Base-by-base conservation (phyloP, 2,888 invertebrate species). In the Prionchulus punctatus region DNA sequence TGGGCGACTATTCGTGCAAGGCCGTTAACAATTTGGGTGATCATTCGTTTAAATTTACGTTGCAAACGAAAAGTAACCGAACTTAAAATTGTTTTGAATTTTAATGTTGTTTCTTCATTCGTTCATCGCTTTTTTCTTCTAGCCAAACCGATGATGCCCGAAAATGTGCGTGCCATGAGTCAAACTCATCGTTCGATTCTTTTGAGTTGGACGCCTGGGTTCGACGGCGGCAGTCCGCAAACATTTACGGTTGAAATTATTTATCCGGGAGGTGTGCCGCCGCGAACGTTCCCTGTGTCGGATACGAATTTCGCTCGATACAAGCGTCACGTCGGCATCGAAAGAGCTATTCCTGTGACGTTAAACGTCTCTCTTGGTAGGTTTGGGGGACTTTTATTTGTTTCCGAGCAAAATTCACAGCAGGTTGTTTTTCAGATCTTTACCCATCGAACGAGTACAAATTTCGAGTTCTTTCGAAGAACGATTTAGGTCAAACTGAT, bases 1-100 rank as follows among this genome's bases (percentile, higher is more conserved):
- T 83, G 73, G 91, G 89, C 53, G 81, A 82, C 66, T 92, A 91
- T 73, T 80, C 81, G 28, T 91, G 90, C 68, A 77, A 81, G 59
- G 79, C 90, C 50, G 79, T 80, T 62, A 92, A 92, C 70, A 79
- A 79, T 30, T 83, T 88, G 30, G 88, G 86, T 2, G 63, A 59
- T 1, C 61, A 62, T 15, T 60, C 63, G 0, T 58, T 62, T 12
- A 53, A 60, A 12, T 64, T 69, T 47, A 60, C 60, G 4, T 57
- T 68, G 23, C 60, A 62, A 36, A 57, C 59, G 47, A 64, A 61
- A 42, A 60, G 64, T 60, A 53, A 59, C 36, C 36, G 36, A 36
- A 36, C 18, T 12, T 36, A 7, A 47, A 47, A 47, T 25, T 12
- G 48, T 47, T 47, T 18, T 36, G 7, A 45, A 45, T n/a, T 23